Base-by-base conservation (phyloP, 2,113 vertebrate species). In the Gavia stellata region DNA sequence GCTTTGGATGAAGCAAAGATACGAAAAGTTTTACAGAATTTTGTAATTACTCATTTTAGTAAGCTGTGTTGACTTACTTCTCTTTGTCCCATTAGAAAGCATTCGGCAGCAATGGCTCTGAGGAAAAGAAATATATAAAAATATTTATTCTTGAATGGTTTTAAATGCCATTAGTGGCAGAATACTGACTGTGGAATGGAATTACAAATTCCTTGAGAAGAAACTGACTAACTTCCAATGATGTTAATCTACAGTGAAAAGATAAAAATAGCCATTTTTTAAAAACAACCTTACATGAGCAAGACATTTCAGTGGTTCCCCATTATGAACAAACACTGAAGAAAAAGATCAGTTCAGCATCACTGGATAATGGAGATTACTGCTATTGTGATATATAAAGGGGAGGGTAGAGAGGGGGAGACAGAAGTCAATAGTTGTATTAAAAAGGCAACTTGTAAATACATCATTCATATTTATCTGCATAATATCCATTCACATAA, bases 61-160 rank as follows among this genome's bases (percentile, higher is more conserved):
- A 68, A 80, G 29, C 63, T 77, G 44, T 94, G 47, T 85, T 95
- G 68, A 98, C 99, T 99, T 99, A 99, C 99, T 99, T 99, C 99
- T 91, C 98, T 98, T 70, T 98, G 98, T 97, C 98, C 98, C 97
- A 98, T 99, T 80, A 99, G 98, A 98, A 99, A 98, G 97, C 95
- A 98, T 96, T 99, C 99, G 97, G 99, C 99, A 90, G 99, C 98
- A 94, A 99, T 98, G 91, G 98, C 99, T 99, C 99, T 99, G 98
- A 96, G 97, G 77, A 97, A 94, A 98, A 97, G 98, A 97, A 98
- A 96, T 98, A 98, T 96, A 98, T 97, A 97, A 93, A 98, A 92
- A 96, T 94, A 98, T 96, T 98, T 98, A 98, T 97, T 97, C 97
- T 95, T 97, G 95, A 95, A 98, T 71, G 53, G 94, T 82, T 97